Evolutionary conservation across 2,113 vertebrate genomes (phyloP).

Genomic region (Pampusana beccarii): DNA sequence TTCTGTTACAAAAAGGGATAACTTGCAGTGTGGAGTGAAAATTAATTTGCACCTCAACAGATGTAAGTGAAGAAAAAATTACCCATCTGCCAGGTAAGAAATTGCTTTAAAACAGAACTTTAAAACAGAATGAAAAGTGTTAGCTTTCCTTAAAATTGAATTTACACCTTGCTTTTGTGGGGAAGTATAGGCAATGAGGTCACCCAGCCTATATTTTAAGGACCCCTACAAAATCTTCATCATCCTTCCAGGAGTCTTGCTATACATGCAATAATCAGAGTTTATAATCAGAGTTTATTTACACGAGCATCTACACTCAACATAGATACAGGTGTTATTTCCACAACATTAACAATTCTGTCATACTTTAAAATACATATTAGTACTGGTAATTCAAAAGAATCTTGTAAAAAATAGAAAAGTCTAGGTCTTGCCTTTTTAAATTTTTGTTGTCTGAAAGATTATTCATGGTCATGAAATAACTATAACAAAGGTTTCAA

Average conservation of each 20-base stretch:
- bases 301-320: background rate
- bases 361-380: background rate
- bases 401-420: background rate
- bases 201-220: conserved; percentile 34
- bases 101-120: conserved; percentile 70
- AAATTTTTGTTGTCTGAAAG: background rate
- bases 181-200: conserved; percentile 30
- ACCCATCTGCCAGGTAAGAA: conserved; percentile 72
- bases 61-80: conserved; percentile 64
- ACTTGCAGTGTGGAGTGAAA: conserved; percentile 62
- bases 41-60: conserved; percentile 76
- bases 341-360: background rate
- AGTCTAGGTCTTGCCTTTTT: background rate
- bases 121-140: conserved; percentile 65
- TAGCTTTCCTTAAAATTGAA: conserved; percentile 69
- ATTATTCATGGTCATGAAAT: background rate
- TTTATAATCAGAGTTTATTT: background rate
- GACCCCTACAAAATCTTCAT: background rate
- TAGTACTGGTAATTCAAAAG: background rate
- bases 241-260: background rate
- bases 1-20: conserved; percentile 40
- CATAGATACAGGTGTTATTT: background rate
- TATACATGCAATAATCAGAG: background rate
- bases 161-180: conserved; percentile 62
- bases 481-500: background rate